phyloP scores from a whole-genome alignment of 2,888 invertebrate species.

The Coelopa pilipes region DNA sequence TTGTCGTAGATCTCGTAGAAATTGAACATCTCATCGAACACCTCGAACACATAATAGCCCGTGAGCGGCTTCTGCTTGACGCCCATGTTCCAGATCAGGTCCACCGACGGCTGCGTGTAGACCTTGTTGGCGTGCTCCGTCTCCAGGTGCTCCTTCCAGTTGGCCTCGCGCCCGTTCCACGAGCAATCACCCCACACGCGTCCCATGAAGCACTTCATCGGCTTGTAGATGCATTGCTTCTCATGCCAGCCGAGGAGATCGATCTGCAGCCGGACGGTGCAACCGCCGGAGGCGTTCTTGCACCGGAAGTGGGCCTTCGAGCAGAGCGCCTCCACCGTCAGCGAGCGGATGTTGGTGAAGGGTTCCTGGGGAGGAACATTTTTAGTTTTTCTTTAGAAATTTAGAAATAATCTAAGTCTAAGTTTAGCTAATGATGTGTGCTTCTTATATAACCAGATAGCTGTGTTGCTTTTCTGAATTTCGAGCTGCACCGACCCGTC shows the following conservation, averaged over 20 bases:
- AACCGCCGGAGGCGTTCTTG: conserved; percentile 69
- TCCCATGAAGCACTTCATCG: conserved; percentile 66
- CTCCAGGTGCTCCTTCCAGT: conserved; percentile 74
- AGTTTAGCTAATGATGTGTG: no score
- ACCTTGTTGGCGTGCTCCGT: conserved; percentile 69
- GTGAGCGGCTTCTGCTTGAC: conserved; percentile 58
- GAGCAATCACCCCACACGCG: conserved; percentile 69
- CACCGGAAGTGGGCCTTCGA: conserved; percentile 73
- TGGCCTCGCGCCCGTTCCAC: conserved; percentile 72
- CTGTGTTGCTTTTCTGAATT: no score
- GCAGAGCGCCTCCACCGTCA: conserved; percentile 71
- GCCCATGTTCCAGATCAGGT: conserved; percentile 60
- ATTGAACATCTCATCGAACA: conserved; percentile 64
- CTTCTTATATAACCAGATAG: no score
- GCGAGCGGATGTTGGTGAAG: conserved; percentile 69
- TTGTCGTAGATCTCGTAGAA: conserved; percentile 65
- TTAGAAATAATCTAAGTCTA: no score
- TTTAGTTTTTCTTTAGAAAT: no score
- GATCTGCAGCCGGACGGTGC: conserved; percentile 70
- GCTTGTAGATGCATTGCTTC: conserved; percentile 63
- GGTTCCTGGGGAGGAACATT: conserved; percentile 67
- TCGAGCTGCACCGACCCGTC: no score
- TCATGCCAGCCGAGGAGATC: conserved; percentile 70
- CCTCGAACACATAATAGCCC: conserved; percentile 64
- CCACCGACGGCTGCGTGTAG: conserved; percentile 48